phyloP scores from a whole-genome alignment of 2,888 invertebrate species.

The Cerastis rubricosa region DNA sequence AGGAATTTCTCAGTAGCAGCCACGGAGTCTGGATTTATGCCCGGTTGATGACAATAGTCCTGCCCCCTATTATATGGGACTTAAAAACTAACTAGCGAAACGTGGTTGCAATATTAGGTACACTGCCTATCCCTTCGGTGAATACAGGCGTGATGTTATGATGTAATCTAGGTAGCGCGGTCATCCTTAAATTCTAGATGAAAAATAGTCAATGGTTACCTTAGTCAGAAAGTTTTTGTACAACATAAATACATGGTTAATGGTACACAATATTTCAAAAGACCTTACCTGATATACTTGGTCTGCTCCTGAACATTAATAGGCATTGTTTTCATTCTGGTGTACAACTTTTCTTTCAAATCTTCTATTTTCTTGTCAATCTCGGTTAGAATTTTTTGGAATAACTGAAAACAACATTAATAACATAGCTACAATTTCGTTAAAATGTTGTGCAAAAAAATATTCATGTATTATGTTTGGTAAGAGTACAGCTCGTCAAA shows the following conservation, averaged over 20 bases:
- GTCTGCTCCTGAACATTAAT: conserved; percentile 98
- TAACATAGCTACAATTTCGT: background rate
- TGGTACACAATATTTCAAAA: background rate
- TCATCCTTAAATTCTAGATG: background rate
- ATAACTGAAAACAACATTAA: conserved; percentile 90
- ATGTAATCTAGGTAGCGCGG: too few species aligned
- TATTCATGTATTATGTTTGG: too few species aligned
- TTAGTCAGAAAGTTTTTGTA: background rate
- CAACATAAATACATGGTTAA: background rate
- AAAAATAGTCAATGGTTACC: background rate
- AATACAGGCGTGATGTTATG: too few species aligned
- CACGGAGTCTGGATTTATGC: too few species aligned
- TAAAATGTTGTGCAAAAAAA: background rate
- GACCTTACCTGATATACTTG: conserved; percentile 95
- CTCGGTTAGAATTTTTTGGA: conserved; percentile 96
- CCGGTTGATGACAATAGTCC: too few species aligned
- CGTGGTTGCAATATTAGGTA: too few species aligned
- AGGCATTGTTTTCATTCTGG: conserved; percentile 97
- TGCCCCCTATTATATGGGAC: too few species aligned
- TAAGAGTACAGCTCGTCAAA: too few species aligned
- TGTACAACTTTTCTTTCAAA: conserved; percentile 95
- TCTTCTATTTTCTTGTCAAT: conserved; percentile 97
- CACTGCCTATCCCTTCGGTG: too few species aligned
- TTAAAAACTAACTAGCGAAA: too few species aligned
- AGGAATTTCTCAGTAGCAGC: too few species aligned